Evolutionary conservation across 2,113 vertebrate species (phyloP), one percentile per base, ranked within the genome.

Genomic region (Panurus biarmicus): DNA sequence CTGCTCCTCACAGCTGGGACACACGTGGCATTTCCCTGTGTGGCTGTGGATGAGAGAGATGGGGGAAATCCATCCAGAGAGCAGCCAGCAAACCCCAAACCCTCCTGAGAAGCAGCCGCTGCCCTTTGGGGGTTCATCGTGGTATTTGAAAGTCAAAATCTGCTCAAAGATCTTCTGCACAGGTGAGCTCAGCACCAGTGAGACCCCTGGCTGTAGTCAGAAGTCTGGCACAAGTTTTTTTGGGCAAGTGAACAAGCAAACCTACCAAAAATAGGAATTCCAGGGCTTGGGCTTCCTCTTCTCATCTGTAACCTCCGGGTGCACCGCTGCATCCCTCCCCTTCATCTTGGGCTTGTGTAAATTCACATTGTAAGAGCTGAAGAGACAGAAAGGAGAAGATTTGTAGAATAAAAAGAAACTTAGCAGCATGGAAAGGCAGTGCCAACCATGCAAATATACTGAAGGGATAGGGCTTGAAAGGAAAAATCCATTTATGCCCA

Each of bases 241-340:
- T 28, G 71, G 40, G 77, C 22, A 62, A 47, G 8, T 1, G 8
- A 70, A n/a, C 19, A 26, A 45, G 65, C 14, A 83, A 79, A 90
- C 93, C 24, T 69, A 95, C 94, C 95, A 92, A 25, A 94, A 85
- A 65, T 92, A 90, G 54, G 72, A 69, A 38, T 18, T 13, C 83
- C 93, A 85, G 2, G 17, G 79, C 62, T 51, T 1, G 3, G 71
- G 82, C 22, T 62, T 74, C 61, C 65, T 31, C 53, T 50, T 26
- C 1, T 24, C 36, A 7, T 3, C 31, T 2, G 0, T 6, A 1
- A 4, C 3, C 31, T 24, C 5, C 0, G 7, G 40, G 62, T 4
- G 5, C 22, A 3, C 2, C 0, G 0, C 40, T 31, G n/a, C 24
- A 11, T 42, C 71, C 35, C 11, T 31, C 22, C 48, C 70, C 26